Percentiles rank a stretch among this genome's conserved stretches.
Conservation (phyloP, 1,140 invertebrate species). For the Leptoteleia sp. region DNA sequence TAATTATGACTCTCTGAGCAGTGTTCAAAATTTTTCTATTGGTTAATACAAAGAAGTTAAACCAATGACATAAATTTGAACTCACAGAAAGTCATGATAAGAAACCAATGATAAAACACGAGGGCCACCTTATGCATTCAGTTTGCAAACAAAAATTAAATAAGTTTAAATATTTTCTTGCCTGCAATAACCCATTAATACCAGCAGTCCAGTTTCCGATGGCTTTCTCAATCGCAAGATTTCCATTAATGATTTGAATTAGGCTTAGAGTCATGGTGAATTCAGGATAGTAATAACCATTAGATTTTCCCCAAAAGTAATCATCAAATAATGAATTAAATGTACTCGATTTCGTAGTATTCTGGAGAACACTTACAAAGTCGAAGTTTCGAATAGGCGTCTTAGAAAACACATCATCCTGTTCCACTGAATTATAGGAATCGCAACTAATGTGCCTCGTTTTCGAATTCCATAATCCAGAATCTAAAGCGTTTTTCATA, state of each 20-base stretch:
- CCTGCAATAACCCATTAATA: conserved; percentile 67
- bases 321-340: conserved; percentile 72
- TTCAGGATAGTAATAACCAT: conserved; percentile 71
- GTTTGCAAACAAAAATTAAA: too few relatives aligned
- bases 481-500: conserved; percentile 85
- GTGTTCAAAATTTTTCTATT: too few relatives aligned
- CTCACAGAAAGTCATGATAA: too few relatives aligned
- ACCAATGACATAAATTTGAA: too few relatives aligned
- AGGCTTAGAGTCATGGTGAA: conserved; percentile 72
- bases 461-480: conserved; percentile 86
- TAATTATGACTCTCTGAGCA: too few relatives aligned
- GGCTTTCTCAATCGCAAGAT: conserved; percentile 36
- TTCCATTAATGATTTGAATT: conserved; percentile 70
- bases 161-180: conserved; percentile 18
- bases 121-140: too few relatives aligned
- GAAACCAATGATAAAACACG: too few relatives aligned
- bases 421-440: conserved; percentile 85
- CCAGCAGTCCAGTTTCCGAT: conserved; percentile 74
- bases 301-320: conserved; percentile 73
- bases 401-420: conserved; percentile 72
- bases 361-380: conserved; percentile 82
- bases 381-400: conserved; percentile 85
- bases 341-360: conserved; percentile 54
- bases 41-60: too few relatives aligned
- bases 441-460: conserved; percentile 87